phyloP scores from a whole-genome alignment of 2,888 invertebrate genomes.

The Drosophila picticornis region DNA sequence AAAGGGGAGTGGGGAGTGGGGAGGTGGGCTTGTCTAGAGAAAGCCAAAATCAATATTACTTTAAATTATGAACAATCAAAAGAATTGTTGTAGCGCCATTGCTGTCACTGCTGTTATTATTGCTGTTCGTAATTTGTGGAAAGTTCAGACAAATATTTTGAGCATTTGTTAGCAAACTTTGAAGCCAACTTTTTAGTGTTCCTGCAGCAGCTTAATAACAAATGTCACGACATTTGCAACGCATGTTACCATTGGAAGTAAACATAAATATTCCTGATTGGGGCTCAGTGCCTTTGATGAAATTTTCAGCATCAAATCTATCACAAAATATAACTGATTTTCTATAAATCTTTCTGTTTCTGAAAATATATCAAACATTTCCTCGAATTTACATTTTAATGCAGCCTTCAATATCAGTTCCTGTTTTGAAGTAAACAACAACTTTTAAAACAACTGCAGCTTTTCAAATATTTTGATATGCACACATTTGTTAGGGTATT shows the following conservation, averaged over 20 bases:
- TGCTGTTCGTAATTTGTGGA: constrained; percentile 3
- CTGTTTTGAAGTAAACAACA: neutral
- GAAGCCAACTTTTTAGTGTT: neutral
- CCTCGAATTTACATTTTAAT: neutral
- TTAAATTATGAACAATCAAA: constrained; percentile 53
- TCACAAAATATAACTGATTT: neutral
- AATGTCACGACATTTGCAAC: constrained; percentile 14
- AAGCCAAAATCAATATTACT: constrained; percentile 47
- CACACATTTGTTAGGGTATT: neutral
- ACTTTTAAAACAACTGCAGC: too few species aligned
- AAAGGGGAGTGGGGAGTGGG: neutral
- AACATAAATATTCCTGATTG: neutral
- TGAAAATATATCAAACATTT: neutral
- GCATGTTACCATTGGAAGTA: neutral
- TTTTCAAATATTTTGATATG: neutral
- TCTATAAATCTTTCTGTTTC: neutral
- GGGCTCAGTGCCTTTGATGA: too few species aligned
- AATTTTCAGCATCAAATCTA: too few species aligned
- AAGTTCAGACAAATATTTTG: constrained; percentile 10
- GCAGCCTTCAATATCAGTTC: neutral
- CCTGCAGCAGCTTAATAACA: constrained; percentile 22
- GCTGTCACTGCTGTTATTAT: neutral
- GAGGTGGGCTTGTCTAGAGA: neutral
- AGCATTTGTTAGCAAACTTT: constrained; percentile 22
- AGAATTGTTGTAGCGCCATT: constrained; percentile 15